Base-by-base conservation (phyloP, 2,797 vertebrate species). In the Mormyrops boulengeri region DNA sequence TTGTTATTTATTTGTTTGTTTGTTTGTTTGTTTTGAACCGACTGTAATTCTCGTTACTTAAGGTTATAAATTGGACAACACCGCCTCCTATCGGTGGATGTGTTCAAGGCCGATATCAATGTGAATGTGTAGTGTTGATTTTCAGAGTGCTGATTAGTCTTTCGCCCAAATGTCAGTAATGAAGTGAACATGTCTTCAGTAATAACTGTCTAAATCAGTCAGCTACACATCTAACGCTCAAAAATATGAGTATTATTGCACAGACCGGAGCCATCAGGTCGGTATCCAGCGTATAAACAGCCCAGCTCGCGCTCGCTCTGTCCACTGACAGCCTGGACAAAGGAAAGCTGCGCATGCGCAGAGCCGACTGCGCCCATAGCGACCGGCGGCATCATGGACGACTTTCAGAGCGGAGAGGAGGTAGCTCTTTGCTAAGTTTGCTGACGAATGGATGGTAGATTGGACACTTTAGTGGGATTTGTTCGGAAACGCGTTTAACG, bases 371-470 rank as follows among this genome's bases (percentile, higher is more conserved):
- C 26, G 38, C 47, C 22, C 30, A 2, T 82, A 82, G 77, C 57
- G 44, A 4, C 49, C 12, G 26, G 5, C 34, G 22, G 52, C 50
- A 77, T 69, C 38, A 96, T 96, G 96, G 95, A 95, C 38, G 93
- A 94, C 2, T 93, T 93, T 89, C 93, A 94, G 62, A 50, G 88
- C 1, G 94, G 92, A 12, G 95, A 95, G 7, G 95, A 96, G 93
- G 96, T 96, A 1, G 91, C 89, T 89, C 55, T 1, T 26, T 14
- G 73, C 73, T 44, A 80, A 80, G 73, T 80, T 80, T 80, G 73
- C 38, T 80, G 38, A 80, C 17, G 6, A 44, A 44, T 38, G 73
- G 14, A 19, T 2, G 7, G 14, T 8, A 44, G 73, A 17, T 44
- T 26, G 4, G 38, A 80, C 38, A 44, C 5, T 19, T 80, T 26